Conservation (phyloP, 2,888 invertebrate genomes). For the Ochropacha duplaris region DNA sequence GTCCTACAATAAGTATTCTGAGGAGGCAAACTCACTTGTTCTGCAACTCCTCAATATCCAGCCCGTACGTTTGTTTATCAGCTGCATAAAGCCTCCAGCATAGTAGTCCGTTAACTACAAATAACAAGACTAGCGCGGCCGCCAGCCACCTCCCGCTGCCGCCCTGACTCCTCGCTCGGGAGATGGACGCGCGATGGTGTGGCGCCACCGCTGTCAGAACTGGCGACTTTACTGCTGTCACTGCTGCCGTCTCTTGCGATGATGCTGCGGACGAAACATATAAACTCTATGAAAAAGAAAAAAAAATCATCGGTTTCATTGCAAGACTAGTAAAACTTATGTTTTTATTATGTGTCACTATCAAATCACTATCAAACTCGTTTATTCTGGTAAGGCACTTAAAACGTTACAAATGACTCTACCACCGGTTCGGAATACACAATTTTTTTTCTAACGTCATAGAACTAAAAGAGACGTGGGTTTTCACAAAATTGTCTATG, state of each 20-base stretch:
- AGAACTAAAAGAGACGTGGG: too few species aligned
- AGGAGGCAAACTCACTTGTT: constrained; percentile 33
- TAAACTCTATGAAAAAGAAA: background rate
- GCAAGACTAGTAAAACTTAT: too few species aligned
- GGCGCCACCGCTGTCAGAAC: constrained; percentile 24
- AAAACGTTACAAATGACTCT: too few species aligned
- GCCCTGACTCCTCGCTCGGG: constrained; percentile 11
- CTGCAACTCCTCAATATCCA: constrained; percentile 46
- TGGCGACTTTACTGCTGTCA: constrained; percentile 28
- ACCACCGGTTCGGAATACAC: too few species aligned
- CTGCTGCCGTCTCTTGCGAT: constrained; percentile 20
- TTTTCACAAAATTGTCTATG: too few species aligned
- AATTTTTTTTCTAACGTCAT: too few species aligned
- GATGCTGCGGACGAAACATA: constrained; percentile 22
- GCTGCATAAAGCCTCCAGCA: constrained; percentile 92
- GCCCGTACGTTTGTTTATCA: constrained; percentile 68
- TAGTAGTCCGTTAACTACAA: constrained; percentile 87
- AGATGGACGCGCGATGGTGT: constrained; percentile 32
- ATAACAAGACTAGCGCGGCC: constrained; percentile 83
- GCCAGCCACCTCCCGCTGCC: constrained; percentile 79
- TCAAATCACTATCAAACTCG: too few species aligned
- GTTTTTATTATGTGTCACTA: too few species aligned
- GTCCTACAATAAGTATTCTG: too few species aligned
- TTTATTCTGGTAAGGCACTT: too few species aligned
- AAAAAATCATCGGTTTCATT: too few species aligned